These are phyloP conservation scores for Drosophila diplacantha DNA, from an alignment of 2,888 invertebrate species.

Conservation along the genomic window DNA sequence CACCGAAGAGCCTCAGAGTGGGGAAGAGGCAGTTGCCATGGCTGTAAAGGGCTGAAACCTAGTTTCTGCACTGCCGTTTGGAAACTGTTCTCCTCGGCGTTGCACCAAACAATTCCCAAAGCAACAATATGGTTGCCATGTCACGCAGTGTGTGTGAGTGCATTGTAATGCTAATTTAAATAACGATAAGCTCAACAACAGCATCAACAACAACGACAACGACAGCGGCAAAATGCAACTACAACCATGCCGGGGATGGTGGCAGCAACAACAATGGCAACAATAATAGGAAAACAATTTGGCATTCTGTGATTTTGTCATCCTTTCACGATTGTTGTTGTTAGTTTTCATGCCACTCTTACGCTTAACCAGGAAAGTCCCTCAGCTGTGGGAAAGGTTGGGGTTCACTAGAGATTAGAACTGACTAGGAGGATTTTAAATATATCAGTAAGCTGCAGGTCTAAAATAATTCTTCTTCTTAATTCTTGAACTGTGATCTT, in stretches of 20 bases:
- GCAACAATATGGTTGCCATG: slow-evolving; percentile 55
- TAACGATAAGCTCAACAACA: slow-evolving; percentile 66
- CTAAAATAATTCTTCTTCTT: background rate
- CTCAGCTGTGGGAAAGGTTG: background rate
- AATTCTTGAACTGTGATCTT: background rate
- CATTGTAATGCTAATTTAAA: slow-evolving; percentile 72
- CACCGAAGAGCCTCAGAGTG: slow-evolving; percentile 1
- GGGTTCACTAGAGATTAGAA: background rate
- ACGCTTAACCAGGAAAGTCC: background rate
- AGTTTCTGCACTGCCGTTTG: slow-evolving; percentile 32
- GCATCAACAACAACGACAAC: slow-evolving; percentile 34
- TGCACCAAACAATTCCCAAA: slow-evolving; percentile 35
- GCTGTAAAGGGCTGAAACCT: slow-evolving; percentile 34
- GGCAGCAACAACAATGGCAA: slow-evolving; percentile 41
- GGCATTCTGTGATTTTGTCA: slow-evolving; percentile 65
- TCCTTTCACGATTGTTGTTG: slow-evolving; percentile 30
- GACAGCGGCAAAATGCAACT: slow-evolving; percentile 29
- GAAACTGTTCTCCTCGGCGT: slow-evolving; percentile 8
- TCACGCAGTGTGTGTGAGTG: slow-evolving; percentile 32
- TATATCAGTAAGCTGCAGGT: background rate
- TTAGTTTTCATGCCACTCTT: slow-evolving; percentile 17
- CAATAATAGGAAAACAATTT: slow-evolving; percentile 72
- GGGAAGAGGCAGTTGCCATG: background rate
- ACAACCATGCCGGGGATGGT: slow-evolving; percentile 21
- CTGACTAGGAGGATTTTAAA: background rate